These are phyloP conservation scores for Tenodera sinensis DNA, from an alignment of 2,888 invertebrate genomes.

Conservation along the genomic window DNA sequence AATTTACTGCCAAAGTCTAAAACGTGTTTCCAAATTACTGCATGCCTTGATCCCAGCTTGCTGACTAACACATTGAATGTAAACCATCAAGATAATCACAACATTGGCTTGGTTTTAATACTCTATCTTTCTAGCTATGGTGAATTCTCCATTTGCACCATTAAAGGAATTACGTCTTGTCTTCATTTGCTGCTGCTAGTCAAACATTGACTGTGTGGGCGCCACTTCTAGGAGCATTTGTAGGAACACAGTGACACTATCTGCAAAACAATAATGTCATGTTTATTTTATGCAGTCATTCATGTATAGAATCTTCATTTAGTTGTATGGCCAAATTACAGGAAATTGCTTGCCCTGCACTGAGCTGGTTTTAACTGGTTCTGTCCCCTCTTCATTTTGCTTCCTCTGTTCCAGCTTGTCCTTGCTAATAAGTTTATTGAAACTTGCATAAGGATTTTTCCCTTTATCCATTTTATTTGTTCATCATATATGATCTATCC, in stretches of 20 bases:
- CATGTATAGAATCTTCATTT: no score
- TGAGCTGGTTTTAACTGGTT: no score
- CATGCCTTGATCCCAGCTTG: neutral
- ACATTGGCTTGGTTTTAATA: neutral
- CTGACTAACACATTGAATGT: neutral
- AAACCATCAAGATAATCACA: neutral
- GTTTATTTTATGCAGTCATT: no score
- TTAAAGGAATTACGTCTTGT: neutral
- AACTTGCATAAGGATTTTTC: no score
- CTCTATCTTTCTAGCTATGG: neutral
- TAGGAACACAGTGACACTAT: conserved; percentile 83
- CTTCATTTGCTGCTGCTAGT: conserved; percentile 43
- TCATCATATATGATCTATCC: no score
- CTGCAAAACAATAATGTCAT: conserved; percentile 52
- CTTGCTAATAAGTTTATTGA: no score
- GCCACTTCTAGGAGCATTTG: conserved; percentile 89
- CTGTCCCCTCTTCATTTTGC: no score
- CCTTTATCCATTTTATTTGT: no score
- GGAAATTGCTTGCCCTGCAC: no score
- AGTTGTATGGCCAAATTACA: no score
- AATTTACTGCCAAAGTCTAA: neutral
- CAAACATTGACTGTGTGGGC: conserved; percentile 76
- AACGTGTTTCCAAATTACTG: neutral
- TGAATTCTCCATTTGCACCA: neutral
- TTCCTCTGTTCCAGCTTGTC: no score